phyloP scores from a whole-genome alignment of 2,888 invertebrate genomes.

The Zygothrica quintamaculata region DNA sequence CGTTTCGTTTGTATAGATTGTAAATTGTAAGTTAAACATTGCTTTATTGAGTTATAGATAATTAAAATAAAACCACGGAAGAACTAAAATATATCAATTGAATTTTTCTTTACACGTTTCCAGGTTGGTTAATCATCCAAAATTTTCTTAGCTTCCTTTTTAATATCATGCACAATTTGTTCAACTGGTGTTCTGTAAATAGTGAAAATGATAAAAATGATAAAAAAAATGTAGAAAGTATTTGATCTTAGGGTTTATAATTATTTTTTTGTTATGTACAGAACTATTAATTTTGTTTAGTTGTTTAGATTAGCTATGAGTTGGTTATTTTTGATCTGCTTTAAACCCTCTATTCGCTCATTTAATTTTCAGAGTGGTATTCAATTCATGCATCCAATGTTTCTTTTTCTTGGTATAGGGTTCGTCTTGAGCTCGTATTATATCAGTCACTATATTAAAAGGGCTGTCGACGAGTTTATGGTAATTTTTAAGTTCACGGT shows the following conservation, averaged over 20 bases:
- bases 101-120: slow-evolving; percentile 16
- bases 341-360: not conserved
- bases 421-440: too few relatives aligned
- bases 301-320: too few relatives aligned
- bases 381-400: not conserved
- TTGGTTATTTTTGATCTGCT: too few relatives aligned
- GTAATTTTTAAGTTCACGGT: slow-evolving; percentile 7
- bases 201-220: not conserved
- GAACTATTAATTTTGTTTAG: too few relatives aligned
- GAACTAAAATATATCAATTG: slow-evolving; percentile 21
- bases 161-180: slow-evolving; percentile 72
- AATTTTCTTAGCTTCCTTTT: slow-evolving; percentile 74
- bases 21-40: slow-evolving; percentile 35
- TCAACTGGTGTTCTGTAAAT: slow-evolving; percentile 68
- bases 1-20: slow-evolving; percentile 86
- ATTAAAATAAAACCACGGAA: slow-evolving; percentile 36
- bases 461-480: slow-evolving; percentile 20
- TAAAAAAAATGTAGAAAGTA: too few relatives aligned
- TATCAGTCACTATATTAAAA: not conserved
- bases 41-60: slow-evolving; percentile 58
- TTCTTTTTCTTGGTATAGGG: not conserved
- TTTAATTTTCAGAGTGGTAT: not conserved
- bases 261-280: not conserved
- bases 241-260: not conserved
- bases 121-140: slow-evolving; percentile 66